These are phyloP conservation scores for Pseudopleuronectes americanus DNA, from an alignment of 2,797 vertebrate species.

Conservation along the genomic window DNA sequence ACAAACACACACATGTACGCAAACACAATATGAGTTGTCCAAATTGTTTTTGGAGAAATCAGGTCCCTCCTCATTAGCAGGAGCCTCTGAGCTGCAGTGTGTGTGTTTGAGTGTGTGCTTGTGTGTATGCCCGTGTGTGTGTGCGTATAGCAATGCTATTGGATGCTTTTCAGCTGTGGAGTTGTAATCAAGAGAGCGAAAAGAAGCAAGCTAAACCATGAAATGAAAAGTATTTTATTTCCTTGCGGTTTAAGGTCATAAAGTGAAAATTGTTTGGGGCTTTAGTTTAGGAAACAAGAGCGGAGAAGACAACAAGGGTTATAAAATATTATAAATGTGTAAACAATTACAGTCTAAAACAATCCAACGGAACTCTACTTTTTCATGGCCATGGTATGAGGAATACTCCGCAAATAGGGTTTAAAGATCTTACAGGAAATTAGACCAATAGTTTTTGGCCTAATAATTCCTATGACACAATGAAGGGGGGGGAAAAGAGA, in stretches of 20 bases:
- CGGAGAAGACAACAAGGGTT: neutral
- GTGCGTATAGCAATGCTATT: neutral
- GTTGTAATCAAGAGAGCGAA: neutral
- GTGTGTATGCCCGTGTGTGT: neutral
- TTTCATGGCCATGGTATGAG: neutral
- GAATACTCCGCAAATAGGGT: neutral
- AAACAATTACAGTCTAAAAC: neutral
- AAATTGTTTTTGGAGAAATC: conserved; percentile 8
- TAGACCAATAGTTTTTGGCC: neutral
- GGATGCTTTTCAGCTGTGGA: neutral
- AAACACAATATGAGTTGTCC: neutral
- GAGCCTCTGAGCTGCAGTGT: neutral
- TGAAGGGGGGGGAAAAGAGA: neutral
- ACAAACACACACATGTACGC: neutral
- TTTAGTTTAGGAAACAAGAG: neutral
- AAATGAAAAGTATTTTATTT: conserved; percentile 13
- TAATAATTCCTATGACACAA: neutral
- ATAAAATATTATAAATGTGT: neutral
- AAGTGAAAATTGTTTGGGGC: neutral
- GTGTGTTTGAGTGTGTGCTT: neutral
- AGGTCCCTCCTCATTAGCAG: conserved; percentile 16
- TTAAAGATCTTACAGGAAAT: neutral
- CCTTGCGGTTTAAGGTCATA: neutral
- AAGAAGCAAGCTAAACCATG: neutral
- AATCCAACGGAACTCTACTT: neutral